Conservation (phyloP, 2,797 vertebrate species). For the Fistularia tabacaria region DNA sequence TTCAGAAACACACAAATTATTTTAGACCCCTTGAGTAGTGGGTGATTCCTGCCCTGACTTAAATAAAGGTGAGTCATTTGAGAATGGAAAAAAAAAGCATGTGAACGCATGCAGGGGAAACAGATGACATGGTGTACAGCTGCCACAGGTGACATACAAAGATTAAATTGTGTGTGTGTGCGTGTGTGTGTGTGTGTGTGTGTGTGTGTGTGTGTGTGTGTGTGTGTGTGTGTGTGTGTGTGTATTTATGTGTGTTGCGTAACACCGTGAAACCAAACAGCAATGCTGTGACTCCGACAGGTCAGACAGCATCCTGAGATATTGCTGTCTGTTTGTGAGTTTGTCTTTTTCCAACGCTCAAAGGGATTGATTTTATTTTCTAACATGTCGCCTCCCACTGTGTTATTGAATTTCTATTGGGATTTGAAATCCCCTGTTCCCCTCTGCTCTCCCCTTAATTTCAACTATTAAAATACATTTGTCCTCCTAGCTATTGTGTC, state of each 20-base stretch:
- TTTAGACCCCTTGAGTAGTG: too few relatives aligned
- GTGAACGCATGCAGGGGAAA: too few relatives aligned
- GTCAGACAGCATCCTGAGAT: constrained; percentile 25
- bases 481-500: too few relatives aligned
- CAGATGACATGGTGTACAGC: too few relatives aligned
- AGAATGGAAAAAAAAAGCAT: too few relatives aligned
- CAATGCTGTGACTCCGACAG: constrained; percentile 31
- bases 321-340: constrained; percentile 15
- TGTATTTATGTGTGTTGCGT: constrained; percentile 21
- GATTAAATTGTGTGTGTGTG: too few relatives aligned
- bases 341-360: constrained; percentile 10
- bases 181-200: background rate
- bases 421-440: constrained; percentile 14
- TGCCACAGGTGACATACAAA: too few relatives aligned
- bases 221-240: background rate
- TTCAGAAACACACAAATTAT: too few relatives aligned
- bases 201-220: background rate
- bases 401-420: constrained; percentile 8
- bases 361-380: constrained; percentile 18
- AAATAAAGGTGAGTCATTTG: too few relatives aligned
- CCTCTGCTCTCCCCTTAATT: background rate
- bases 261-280: constrained; percentile 21
- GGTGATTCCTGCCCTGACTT: too few relatives aligned
- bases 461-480: too few relatives aligned
- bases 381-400: constrained; percentile 1